Base-by-base conservation (phyloP, 2,888 invertebrate species). In the Eretmocerus hayati region DNA sequence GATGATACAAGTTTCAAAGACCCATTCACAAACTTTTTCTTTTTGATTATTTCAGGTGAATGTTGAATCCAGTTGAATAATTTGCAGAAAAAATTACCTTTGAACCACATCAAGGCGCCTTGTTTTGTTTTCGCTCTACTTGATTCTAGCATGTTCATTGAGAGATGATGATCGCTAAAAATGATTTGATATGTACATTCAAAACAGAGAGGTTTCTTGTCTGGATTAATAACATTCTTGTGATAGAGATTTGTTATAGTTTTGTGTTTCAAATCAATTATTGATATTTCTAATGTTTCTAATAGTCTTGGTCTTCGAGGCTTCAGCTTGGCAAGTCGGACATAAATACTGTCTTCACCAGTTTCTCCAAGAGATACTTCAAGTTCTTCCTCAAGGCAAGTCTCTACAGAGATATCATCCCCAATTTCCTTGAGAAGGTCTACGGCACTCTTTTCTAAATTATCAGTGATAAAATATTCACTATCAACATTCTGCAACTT, bases 1-100 rank as follows among this genome's bases (percentile, higher is more conserved):
- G 80, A 67, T 11, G 80, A 73, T 3, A 93, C 74, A 32, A 88
- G 74, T 48, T 75, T 73, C 36, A 92, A 71, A 0, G 90, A 90
- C 45, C 66, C 59, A 23, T 54, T 50, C 5, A 60, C 44, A 21
- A 60, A 47, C 19, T 31, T 48, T 18, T n/a, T n/a, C n/a, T n/a
- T n/a, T n/a, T n/a, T n/a, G n/a, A n/a, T n/a, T n/a, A n/a, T n/a
- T n/a, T n/a, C n/a, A n/a, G n/a, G n/a, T n/a, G n/a, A n/a, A 62
- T 75, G 73, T 63, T 77, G 59, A 59, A 78, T 74, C 84, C 85
- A 85, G 62, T 81, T 82, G 1, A 77, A 56, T 50, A 85, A 65
- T 64, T 81, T 82, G 13, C 77, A 74, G 55, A 83, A 72, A 31
- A 85, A 69, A 56, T 72, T 74, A 22, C 75, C 72, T 35, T 67